Conservation (phyloP, 2,113 vertebrate genomes). For the Aix galericulata region DNA sequence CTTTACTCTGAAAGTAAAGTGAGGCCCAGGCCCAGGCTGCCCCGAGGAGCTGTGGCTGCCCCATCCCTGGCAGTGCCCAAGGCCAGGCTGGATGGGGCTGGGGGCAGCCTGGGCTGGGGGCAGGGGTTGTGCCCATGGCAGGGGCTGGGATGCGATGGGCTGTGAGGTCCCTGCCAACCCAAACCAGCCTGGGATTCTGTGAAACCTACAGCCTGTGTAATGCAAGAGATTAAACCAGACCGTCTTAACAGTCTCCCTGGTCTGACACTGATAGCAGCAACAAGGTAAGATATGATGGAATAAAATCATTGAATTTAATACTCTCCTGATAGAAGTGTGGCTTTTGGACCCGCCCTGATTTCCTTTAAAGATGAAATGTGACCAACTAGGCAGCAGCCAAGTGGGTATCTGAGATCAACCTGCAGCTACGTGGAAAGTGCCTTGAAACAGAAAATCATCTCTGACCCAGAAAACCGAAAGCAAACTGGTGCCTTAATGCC, state of each 20-base stretch:
- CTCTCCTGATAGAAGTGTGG: background rate
- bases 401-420: accelerated
- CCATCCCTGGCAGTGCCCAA: no score
- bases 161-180: no score
- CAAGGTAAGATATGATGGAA: background rate
- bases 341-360: background rate
- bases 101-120: no score
- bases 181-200: no score
- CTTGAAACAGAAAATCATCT: background rate
- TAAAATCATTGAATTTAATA: background rate
- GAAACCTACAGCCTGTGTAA: background rate
- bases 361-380: background rate
- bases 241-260: background rate
- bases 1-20: no score
- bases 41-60: no score
- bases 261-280: background rate
- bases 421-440: accelerated
- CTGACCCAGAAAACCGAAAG: background rate
- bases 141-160: no score
- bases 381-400: background rate
- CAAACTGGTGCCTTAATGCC: background rate
- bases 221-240: background rate
- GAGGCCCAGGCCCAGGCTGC: no score
- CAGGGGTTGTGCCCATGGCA: no score
- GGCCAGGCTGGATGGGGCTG: no score